Percentiles rank a stretch among this genome's conserved stretches.
These are phyloP conservation scores for Agrotis puta DNA, from an alignment of 2,888 invertebrate genomes.

Conservation along the genomic window DNA sequence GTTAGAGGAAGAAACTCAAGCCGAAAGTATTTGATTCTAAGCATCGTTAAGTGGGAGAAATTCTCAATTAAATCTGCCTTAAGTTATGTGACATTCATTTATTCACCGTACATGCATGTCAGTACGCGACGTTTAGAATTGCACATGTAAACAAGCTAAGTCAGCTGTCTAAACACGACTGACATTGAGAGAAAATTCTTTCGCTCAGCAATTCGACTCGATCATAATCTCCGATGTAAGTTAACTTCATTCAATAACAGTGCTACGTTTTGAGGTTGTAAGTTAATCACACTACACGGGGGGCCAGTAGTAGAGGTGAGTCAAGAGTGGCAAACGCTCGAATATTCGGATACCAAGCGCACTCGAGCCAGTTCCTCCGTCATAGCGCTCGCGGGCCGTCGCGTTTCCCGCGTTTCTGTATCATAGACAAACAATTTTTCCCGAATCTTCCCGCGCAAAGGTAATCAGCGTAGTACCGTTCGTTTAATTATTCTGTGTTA, in stretches of 20 bases:
- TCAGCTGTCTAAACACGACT: conserved; percentile 52
- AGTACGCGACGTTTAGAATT: conserved; percentile 17
- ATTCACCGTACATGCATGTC: background rate
- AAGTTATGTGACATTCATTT: background rate
- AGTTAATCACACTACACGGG: conserved; percentile 43
- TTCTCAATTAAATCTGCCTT: background rate
- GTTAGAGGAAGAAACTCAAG: background rate
- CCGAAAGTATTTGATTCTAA: conserved; percentile 2
- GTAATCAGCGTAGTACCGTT: conserved; percentile 71
- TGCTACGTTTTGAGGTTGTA: conserved; percentile 62
- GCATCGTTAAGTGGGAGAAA: background rate
- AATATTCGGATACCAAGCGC: conserved; percentile 50
- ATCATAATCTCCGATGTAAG: conserved; percentile 13
- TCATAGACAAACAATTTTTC: conserved; percentile 75
- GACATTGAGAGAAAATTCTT: conserved; percentile 30
- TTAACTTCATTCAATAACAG: conserved; percentile 27
- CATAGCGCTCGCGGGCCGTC: conserved; percentile 75
- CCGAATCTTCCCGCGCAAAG: conserved; percentile 81
- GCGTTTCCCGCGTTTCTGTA: conserved; percentile 78
- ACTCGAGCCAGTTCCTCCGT: conserved; percentile 75
- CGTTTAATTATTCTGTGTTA: conserved; percentile 55
- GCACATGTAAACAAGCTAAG: conserved; percentile 25
- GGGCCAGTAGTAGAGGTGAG: conserved; percentile 51
- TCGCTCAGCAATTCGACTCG: conserved; percentile 8
- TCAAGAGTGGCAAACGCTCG: conserved; percentile 43